These are phyloP conservation scores for Ginglymostoma cirratum DNA, from an alignment of 2,113 vertebrate species.

Conservation along the genomic window DNA sequence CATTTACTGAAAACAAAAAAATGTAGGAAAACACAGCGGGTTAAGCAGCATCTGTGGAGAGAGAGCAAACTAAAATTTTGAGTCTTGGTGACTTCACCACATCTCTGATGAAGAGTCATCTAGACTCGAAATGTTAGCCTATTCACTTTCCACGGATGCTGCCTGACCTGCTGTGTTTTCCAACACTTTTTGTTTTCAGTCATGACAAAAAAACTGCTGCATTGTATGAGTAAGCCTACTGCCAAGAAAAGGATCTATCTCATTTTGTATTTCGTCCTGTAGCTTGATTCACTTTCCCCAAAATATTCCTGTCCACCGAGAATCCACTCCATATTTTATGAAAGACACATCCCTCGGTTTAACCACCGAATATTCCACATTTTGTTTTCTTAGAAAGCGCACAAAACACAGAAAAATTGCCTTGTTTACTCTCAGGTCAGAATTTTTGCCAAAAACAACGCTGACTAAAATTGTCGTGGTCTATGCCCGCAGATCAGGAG, in stretches of 20 bases:
- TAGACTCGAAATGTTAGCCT: no score
- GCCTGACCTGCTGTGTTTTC: neutral
- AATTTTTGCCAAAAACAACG: neutral
- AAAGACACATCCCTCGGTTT: neutral
- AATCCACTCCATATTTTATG: neutral
- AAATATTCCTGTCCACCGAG: neutral
- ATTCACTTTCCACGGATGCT: neutral
- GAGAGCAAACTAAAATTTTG: no score
- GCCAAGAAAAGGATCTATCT: no score
- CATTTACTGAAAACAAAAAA: no score
- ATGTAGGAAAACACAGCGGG: no score
- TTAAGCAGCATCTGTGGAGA: no score
- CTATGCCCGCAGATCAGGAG: constrained; percentile 61
- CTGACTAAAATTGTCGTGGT: neutral
- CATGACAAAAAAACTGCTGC: no score
- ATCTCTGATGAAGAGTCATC: no score
- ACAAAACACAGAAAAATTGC: neutral
- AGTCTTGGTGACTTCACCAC: no score
- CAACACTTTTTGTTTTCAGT: neutral
- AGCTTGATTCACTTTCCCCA: neutral
- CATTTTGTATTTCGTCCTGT: neutral
- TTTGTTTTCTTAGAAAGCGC: neutral
- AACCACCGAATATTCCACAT: neutral
- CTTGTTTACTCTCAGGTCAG: neutral
- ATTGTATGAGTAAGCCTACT: no score